Evolutionary conservation across 2,113 vertebrate species (phyloP).

Genomic region (Ceyx melanurus): DNA sequence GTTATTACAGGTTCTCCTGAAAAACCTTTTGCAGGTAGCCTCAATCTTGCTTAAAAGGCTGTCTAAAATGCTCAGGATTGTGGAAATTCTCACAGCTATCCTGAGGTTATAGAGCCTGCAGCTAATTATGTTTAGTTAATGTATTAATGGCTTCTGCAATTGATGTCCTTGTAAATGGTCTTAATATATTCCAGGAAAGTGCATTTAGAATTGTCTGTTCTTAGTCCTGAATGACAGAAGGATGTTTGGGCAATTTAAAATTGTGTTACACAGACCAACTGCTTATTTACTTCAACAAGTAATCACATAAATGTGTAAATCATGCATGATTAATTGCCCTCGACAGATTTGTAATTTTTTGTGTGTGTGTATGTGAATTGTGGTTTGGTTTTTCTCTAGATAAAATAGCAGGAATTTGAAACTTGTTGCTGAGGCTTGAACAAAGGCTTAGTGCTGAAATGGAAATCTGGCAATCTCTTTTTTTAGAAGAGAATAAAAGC

Average conservation of each 20-base stretch:
- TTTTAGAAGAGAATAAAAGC: slow-evolving; percentile 63
- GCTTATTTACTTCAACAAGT: slow-evolving; percentile 62
- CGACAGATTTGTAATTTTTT: slow-evolving; percentile 6
- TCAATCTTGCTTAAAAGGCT: background rate
- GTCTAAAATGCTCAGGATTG: background rate
- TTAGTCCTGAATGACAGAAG: slow-evolving; percentile 60
- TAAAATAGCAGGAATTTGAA: slow-evolving; percentile 58
- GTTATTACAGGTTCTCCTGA: slow-evolving; percentile 36
- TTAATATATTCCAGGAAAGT: slow-evolving; percentile 32
- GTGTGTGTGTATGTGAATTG: background rate
- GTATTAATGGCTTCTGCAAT: slow-evolving; percentile 36
- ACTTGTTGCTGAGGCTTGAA: slow-evolving; percentile 69
- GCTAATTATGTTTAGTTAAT: slow-evolving; percentile 18
- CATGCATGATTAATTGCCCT: slow-evolving; percentile 39
- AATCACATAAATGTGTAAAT: slow-evolving; percentile 60
- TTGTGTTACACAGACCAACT: slow-evolving; percentile 41
- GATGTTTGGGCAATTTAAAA: slow-evolving; percentile 47
- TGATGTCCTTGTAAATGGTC: slow-evolving; percentile 2
- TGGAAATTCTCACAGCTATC: background rate
- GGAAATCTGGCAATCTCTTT: slow-evolving; percentile 59
- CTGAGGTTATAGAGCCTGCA: slow-evolving; percentile 15
- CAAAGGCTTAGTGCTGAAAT: slow-evolving; percentile 63
- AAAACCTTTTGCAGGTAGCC: background rate
- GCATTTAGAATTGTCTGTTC: slow-evolving; percentile 34
- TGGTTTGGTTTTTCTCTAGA: slow-evolving; percentile 60